A percentile compares a stretch with the other conserved stretches of the same genome.
Conservation (phyloP, 2,113 vertebrate genomes). For the Colistium nudipinnis region DNA sequence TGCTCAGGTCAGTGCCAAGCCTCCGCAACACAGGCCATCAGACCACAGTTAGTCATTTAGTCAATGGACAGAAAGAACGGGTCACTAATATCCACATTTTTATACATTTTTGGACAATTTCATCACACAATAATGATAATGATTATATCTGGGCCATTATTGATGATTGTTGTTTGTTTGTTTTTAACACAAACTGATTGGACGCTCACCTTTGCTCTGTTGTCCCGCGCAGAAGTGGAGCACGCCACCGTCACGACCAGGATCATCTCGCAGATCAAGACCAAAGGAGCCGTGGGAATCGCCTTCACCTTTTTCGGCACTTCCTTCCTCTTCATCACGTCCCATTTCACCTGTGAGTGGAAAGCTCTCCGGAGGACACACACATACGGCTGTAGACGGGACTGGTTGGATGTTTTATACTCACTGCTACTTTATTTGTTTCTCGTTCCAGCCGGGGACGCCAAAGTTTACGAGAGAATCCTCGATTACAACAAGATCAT, state of each 20-base stretch:
- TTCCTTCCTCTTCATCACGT: constrained; percentile 98
- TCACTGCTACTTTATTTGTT: not conserved
- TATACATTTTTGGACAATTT: too few relatives aligned
- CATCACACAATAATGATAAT: too few relatives aligned
- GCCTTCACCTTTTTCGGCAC: constrained; percentile 96
- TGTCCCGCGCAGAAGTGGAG: constrained; percentile 87
- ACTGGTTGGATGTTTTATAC: not conserved
- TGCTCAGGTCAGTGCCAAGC: constrained; percentile 89
- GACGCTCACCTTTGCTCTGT: not conserved
- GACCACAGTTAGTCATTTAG: not conserved
- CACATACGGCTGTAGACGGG: not conserved
- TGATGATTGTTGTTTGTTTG: too few relatives aligned
- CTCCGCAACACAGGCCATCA: not conserved
- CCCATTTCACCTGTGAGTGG: constrained; percentile 96
- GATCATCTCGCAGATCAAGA: constrained; percentile 98
- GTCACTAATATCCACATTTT: too few relatives aligned
- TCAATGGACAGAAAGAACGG: too few relatives aligned
- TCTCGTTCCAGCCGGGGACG: constrained; percentile 88
- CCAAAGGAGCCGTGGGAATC: constrained; percentile 93
- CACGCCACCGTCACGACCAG: constrained; percentile 93
- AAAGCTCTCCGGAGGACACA: not conserved
- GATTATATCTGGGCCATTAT: too few relatives aligned
- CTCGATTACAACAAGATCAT: constrained; percentile 95
- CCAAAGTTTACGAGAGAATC: constrained; percentile 93
- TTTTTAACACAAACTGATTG: not conserved